Percentiles rank a stretch among this genome's conserved stretches.
These are phyloP conservation scores for Bathynomus jamesi DNA, from an alignment of 1,140 invertebrate species.

Conservation along the genomic window DNA sequence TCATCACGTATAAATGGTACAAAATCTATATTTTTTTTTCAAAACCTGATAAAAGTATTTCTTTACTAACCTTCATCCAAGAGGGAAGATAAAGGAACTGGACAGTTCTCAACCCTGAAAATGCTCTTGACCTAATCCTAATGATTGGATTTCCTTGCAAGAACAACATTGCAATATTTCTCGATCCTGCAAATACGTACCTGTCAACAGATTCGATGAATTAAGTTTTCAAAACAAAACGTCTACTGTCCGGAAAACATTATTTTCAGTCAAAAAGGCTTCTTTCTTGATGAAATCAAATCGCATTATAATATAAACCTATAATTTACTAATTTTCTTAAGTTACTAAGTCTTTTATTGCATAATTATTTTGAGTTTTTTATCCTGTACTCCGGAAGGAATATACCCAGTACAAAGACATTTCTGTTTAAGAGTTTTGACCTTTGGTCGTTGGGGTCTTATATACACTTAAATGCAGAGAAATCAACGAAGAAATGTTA, in stretches of 20 bases:
- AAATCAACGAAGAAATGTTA: too few species aligned
- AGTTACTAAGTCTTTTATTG: background rate
- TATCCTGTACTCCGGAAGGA: too few species aligned
- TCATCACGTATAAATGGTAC: too few species aligned
- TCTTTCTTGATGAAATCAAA: background rate
- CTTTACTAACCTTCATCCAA: constrained; percentile 28
- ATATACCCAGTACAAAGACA: too few species aligned
- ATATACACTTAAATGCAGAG: too few species aligned
- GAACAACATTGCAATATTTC: constrained; percentile 31
- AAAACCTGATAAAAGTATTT: too few species aligned
- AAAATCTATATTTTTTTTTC: too few species aligned
- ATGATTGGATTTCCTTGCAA: constrained; percentile 28
- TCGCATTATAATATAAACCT: background rate
- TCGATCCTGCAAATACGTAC: constrained; percentile 30
- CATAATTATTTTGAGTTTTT: too few species aligned
- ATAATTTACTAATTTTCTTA: background rate
- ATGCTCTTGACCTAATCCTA: constrained; percentile 17
- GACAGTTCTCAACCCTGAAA: constrained; percentile 27
- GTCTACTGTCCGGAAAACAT: too few species aligned
- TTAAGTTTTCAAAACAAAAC: background rate
- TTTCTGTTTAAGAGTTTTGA: too few species aligned
- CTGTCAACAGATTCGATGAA: constrained; percentile 7
- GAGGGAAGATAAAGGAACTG: constrained; percentile 35
- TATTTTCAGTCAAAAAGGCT: too few species aligned
- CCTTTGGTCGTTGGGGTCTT: too few species aligned